Percentiles rank a stretch among this genome's conserved stretches.
Evolutionary conservation across 2,797 vertebrate genomes (phyloP).

Genomic region (Tarsius wallacei): DNA sequence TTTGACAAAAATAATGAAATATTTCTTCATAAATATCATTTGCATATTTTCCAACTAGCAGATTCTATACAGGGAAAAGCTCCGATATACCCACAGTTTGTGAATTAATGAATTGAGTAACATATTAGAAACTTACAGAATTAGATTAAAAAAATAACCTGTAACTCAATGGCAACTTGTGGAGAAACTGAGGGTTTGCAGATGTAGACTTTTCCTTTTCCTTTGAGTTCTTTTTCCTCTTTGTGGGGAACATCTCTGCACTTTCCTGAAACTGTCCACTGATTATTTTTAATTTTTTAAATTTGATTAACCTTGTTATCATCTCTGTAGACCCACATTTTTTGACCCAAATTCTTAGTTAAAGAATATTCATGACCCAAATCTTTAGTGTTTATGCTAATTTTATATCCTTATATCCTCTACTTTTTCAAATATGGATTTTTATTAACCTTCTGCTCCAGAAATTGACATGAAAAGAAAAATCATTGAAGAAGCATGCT

Average conservation of each 20-base stretch:
- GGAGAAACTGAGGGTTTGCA: background rate
- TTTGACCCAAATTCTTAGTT: no score
- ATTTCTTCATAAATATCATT: background rate
- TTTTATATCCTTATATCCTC: background rate
- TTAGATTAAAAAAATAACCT: background rate
- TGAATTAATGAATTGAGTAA: background rate
- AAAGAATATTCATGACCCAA: no score
- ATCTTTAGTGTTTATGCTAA: background rate
- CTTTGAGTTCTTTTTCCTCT: background rate
- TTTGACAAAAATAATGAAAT: background rate
- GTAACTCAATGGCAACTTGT: background rate
- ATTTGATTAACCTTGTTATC: background rate
- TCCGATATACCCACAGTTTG: background rate
- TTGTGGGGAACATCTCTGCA: background rate
- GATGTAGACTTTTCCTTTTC: background rate
- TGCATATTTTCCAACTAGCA: background rate
- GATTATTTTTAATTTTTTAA: background rate
- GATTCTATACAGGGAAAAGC: background rate
- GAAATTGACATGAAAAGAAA: conserved; percentile 18
- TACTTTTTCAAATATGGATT: background rate
- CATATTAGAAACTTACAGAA: background rate
- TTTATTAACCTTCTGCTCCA: background rate
- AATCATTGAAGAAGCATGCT: background rate
- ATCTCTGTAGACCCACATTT: background rate
- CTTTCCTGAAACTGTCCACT: background rate